These are phyloP conservation scores for Potamarius usumacintae DNA, from an alignment of 2,113 vertebrate species.

Conservation along the genomic window DNA sequence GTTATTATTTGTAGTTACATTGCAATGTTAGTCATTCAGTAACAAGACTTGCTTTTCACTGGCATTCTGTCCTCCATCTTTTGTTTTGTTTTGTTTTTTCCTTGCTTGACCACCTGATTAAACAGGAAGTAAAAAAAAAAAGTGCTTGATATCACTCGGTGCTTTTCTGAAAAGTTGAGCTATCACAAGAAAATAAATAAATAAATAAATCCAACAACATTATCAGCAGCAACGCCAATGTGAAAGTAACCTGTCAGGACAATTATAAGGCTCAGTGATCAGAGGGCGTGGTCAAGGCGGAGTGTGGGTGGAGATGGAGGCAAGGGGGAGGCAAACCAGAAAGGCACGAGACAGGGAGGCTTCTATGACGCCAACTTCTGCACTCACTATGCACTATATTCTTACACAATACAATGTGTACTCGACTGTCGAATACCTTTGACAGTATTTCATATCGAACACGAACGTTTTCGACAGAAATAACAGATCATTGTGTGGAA, in stretches of 20 bases:
- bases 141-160: background rate
- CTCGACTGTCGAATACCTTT: background rate
- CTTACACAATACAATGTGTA: background rate
- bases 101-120: background rate
- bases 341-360: background rate
- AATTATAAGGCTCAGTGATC: background rate
- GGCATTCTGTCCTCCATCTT: no score
- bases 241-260: background rate
- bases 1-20: background rate
- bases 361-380: background rate
- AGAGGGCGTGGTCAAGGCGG: background rate
- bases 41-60: background rate
- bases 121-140: background rate
- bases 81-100: no score
- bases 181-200: background rate
- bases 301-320: background rate
- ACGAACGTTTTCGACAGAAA: background rate
- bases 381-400: conserved; percentile 29
- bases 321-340: no score
- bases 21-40: no score
- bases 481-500: background rate
- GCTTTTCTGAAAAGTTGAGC: background rate
- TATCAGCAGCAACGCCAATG: background rate
- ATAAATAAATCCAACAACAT: background rate
- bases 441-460: background rate